Evolutionary conservation across 2,113 vertebrate species (phyloP).

Genomic region (Dermatemys mawii): DNA sequence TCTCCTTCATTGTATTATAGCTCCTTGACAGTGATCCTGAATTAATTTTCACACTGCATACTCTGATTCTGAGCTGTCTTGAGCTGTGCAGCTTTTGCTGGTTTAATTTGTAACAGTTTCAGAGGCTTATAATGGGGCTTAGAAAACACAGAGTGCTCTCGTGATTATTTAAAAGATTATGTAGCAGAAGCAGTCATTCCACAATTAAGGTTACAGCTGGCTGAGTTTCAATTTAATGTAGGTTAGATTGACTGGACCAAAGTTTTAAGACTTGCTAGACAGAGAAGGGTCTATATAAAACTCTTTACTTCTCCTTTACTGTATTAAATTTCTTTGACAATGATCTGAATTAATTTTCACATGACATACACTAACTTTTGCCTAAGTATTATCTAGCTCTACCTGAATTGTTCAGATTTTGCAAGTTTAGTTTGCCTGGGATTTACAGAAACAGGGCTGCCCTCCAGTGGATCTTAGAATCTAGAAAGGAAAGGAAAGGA

Average conservation of each 20-base stretch:
- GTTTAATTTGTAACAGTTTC: background rate
- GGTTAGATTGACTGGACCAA: background rate
- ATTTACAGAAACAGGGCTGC: background rate
- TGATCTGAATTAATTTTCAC: background rate
- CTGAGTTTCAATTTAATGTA: background rate
- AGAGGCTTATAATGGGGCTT: background rate
- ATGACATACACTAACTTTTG: background rate
- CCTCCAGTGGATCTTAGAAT: background rate
- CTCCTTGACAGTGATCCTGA: constrained; percentile 41
- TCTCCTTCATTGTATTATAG: constrained; percentile 23
- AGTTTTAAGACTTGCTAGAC: background rate
- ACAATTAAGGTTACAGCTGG: constrained; percentile 22
- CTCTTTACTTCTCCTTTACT: background rate
- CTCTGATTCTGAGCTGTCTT: background rate
- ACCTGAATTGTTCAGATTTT: background rate
- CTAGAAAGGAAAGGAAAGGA: background rate
- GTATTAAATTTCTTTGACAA: rapidly evolving
- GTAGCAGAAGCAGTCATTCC: background rate
- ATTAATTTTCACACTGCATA: constrained; percentile 23
- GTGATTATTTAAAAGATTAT: constrained; percentile 29
- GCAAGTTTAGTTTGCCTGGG: background rate
- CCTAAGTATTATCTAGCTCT: background rate
- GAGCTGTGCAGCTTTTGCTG: background rate
- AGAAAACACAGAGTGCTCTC: background rate
- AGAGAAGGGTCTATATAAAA: background rate